phyloP scores from a whole-genome alignment of 2,797 vertebrate genomes.

The Arrhamphus sclerolepis region DNA sequence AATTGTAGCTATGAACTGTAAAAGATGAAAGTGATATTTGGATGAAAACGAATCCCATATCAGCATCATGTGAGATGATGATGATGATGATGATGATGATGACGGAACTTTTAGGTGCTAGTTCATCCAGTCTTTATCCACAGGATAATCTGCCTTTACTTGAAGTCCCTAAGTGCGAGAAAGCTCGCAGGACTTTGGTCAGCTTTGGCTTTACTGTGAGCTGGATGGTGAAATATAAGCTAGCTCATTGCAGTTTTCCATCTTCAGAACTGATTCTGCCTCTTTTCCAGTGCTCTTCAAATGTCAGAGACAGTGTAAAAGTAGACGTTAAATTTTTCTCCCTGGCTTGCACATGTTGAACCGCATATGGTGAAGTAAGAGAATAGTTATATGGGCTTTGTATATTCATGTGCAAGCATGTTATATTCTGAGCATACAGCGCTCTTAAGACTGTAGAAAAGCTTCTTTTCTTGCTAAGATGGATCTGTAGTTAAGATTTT shows the following conservation, averaged over 20 bases:
- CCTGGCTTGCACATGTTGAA: slow-evolving; percentile 43
- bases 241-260: neutral
- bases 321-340: slow-evolving; percentile 41
- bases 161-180: slow-evolving; percentile 14
- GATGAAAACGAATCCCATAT: no score
- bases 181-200: neutral
- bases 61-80: no score
- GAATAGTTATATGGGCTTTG: slow-evolving; percentile 29
- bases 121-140: no score
- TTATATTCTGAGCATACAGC: slow-evolving; percentile 43
- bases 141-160: slow-evolving; percentile 3
- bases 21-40: no score
- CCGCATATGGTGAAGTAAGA: slow-evolving; percentile 31
- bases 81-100: no score
- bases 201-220: neutral
- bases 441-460: slow-evolving; percentile 31
- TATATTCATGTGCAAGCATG: slow-evolving; percentile 31
- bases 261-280: neutral
- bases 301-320: slow-evolving; percentile 10
- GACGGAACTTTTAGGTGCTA: no score
- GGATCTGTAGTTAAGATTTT: slow-evolving; percentile 40
- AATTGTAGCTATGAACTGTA: no score
- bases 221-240: neutral
- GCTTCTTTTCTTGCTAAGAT: slow-evolving; percentile 14
- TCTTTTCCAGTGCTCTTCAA: slow-evolving; percentile 8